Conservation (phyloP, 2,113 vertebrate species). For the Crotalus tigris region DNA sequence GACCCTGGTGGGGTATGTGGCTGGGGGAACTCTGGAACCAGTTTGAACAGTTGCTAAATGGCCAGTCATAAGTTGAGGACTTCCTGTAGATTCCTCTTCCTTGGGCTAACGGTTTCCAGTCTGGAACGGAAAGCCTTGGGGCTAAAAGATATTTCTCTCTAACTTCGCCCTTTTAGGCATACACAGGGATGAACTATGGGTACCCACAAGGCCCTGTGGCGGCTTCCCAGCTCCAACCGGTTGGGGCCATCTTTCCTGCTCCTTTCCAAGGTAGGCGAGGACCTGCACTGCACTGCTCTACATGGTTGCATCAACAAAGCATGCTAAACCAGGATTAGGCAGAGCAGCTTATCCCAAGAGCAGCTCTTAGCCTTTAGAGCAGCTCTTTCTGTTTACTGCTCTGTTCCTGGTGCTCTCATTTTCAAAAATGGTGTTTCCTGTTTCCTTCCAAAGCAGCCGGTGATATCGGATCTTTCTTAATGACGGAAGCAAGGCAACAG, state of each 20-base stretch:
- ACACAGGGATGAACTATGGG: conserved; percentile 68
- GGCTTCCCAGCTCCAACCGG: conserved; percentile 82
- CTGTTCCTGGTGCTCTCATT: neutral
- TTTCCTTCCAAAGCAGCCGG: conserved; percentile 69
- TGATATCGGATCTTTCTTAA: conserved; percentile 90
- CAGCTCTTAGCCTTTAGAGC: neutral
- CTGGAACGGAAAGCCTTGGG: neutral
- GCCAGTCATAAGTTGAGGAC: too few species aligned
- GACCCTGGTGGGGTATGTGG: too few species aligned
- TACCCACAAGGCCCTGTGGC: conserved; percentile 71
- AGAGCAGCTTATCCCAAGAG: neutral
- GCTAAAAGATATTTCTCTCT: neutral
- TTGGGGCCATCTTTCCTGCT: conserved; percentile 79
- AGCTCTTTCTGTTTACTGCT: neutral
- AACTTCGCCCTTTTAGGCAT: conserved; percentile 69
- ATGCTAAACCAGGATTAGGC: neutral
- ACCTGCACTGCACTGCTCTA: fast-evolving
- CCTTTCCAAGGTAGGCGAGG: conserved; percentile 83
- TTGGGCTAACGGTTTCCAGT: neutral
- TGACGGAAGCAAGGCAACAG: conserved; percentile 94
- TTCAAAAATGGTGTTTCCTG: neutral
- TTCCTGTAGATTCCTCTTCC: neutral
- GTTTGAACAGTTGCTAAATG: too few species aligned
- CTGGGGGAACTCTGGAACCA: too few species aligned
- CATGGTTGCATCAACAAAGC: neutral